phyloP scores from a whole-genome alignment of 1,140 invertebrate species.

The Scaptomyza pallida region DNA sequence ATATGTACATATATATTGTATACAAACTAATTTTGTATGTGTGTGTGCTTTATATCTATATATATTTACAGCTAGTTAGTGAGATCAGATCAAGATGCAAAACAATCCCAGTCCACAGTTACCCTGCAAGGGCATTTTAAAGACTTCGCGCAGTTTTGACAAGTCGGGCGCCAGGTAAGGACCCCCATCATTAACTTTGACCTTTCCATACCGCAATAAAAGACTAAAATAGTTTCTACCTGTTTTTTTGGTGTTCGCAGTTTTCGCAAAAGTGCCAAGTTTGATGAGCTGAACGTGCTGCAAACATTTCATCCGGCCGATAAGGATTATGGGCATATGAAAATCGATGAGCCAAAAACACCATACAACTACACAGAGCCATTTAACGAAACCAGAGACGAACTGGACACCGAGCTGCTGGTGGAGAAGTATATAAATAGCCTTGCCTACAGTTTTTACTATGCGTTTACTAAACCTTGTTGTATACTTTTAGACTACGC shows the following conservation, averaged over 20 bases:
- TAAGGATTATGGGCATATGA: slow-evolving; percentile 99
- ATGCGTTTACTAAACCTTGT: background rate
- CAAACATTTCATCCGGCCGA: slow-evolving; percentile 98
- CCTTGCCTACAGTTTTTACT: background rate
- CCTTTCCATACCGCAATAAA: slow-evolving; percentile 26
- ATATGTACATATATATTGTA: slow-evolving; percentile 3
- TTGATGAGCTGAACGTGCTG: slow-evolving; percentile 99
- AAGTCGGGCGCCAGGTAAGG: slow-evolving; percentile 84
- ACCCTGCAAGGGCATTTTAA: slow-evolving; percentile 95
- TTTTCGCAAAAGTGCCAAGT: slow-evolving; percentile 93
- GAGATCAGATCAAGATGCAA: slow-evolving; percentile 63
- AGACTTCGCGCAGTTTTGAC: slow-evolving; percentile 95
- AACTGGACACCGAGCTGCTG: slow-evolving; percentile 90
- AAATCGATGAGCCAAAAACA: slow-evolving; percentile 99
- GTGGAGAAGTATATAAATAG: slow-evolving; percentile 87
- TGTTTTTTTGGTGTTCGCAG: slow-evolving; percentile 67
- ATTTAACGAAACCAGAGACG: slow-evolving; percentile 89
- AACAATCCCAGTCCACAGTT: slow-evolving; percentile 86
- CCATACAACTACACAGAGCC: slow-evolving; percentile 94
- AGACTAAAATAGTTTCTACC: slow-evolving; percentile 46
- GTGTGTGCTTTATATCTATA: slow-evolving; percentile 3
- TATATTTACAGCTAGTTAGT: slow-evolving; percentile 37
- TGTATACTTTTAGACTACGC: slow-evolving; percentile 75
- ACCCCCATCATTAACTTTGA: slow-evolving; percentile 32
- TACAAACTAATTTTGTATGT: slow-evolving; percentile 36